Evolutionary conservation across 2,113 vertebrate species (phyloP).

Genomic region (Alligator sinensis): DNA sequence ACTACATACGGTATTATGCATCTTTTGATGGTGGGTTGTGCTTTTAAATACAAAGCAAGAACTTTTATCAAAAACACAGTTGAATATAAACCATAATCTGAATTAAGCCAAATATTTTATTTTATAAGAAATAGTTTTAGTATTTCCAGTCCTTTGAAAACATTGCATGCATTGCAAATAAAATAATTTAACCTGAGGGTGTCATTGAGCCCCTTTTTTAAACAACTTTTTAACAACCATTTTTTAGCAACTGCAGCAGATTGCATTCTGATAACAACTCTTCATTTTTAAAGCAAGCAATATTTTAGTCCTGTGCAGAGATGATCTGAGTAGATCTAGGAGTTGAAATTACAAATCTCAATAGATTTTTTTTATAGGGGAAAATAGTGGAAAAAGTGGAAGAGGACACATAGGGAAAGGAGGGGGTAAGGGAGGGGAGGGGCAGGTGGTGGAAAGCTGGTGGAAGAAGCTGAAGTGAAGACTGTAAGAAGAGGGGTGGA

Average conservation of each 20-base stretch:
- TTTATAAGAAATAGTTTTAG: constrained; percentile 3
- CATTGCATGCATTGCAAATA: neutral
- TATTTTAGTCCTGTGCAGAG: neutral
- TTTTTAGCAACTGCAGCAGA: neutral
- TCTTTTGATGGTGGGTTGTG: neutral
- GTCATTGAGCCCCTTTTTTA: neutral
- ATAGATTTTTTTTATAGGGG: constrained; percentile 47
- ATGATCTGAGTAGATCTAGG: neutral
- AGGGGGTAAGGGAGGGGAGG: neutral
- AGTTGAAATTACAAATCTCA: neutral
- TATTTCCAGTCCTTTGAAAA: neutral
- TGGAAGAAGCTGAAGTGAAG: neutral
- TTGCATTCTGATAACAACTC: neutral
- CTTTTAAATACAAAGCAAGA: neutral
- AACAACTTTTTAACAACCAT: neutral
- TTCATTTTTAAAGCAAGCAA: neutral
- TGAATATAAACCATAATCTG: neutral
- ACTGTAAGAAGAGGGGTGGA: neutral
- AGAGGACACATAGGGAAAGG: neutral
- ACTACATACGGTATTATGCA: too few relatives aligned
- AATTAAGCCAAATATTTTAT: neutral
- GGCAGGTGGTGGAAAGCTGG: constrained; percentile 50
- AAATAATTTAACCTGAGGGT: neutral
- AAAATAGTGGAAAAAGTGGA: constrained; percentile 57
- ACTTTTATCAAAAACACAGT: neutral